phyloP scores from a whole-genome alignment of 2,797 vertebrate genomes.

The Propithecus perrieri region DNA sequence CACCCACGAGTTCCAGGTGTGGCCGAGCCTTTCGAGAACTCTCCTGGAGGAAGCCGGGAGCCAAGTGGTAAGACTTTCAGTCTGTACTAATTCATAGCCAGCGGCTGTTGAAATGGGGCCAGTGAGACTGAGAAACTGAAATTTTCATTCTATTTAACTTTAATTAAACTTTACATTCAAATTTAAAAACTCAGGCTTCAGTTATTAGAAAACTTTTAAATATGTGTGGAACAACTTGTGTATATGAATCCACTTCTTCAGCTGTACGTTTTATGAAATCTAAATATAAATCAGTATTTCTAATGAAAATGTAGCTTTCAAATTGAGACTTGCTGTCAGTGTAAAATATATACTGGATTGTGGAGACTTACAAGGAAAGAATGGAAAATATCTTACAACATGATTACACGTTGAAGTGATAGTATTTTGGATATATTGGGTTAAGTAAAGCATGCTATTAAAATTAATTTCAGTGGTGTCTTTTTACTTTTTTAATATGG shows the following conservation, averaged over 20 bases:
- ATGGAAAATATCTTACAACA: neutral
- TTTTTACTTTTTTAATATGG: neutral
- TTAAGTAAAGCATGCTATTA: neutral
- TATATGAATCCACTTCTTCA: neutral
- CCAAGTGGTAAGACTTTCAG: too few species aligned
- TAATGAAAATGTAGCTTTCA: neutral
- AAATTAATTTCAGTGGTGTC: neutral
- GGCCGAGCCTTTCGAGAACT: neutral
- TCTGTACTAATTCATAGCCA: neutral
- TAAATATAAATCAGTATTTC: neutral
- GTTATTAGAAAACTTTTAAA: neutral
- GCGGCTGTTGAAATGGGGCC: neutral
- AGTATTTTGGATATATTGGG: neutral
- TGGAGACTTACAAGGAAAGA: neutral
- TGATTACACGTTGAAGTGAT: neutral
- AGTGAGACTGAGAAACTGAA: neutral
- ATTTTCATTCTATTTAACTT: neutral
- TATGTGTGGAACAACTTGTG: neutral
- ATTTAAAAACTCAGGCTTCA: neutral
- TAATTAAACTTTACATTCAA: neutral
- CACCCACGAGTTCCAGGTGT: accelerated
- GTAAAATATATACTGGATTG: neutral
- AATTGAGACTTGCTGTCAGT: neutral
- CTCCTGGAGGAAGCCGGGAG: neutral
- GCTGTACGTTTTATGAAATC: neutral